phyloP scores from a whole-genome alignment of 2,797 vertebrate genomes.

The Oreochromis mossambicus region DNA sequence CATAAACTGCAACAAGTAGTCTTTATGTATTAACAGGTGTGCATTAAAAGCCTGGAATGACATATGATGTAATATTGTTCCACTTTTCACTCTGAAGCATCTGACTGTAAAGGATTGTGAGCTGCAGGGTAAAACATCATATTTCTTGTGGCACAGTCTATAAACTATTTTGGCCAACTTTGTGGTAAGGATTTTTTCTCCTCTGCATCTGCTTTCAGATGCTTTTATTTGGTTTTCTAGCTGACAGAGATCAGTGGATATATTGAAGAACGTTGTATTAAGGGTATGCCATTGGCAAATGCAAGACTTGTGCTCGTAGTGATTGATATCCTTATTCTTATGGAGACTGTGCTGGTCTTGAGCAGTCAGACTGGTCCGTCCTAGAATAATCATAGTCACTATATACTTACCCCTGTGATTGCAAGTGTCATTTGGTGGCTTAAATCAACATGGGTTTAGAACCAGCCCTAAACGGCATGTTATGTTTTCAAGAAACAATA shows the following conservation, averaged over 20 bases:
- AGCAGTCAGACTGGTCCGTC: not conserved
- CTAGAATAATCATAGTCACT: not conserved
- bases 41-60: conserved; percentile 54
- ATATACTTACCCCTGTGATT: conserved; percentile 20
- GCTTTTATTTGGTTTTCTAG: conserved; percentile 66
- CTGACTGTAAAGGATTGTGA: conserved; percentile 39
- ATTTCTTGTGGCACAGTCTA: conserved; percentile 53
- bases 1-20: conserved; percentile 42
- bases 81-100: conserved; percentile 43
- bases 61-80: conserved; percentile 72
- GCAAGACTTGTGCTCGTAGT: not conserved
- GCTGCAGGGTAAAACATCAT: conserved; percentile 54
- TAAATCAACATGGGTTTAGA: conserved; percentile 42
- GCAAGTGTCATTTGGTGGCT: conserved; percentile 41
- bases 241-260: conserved; percentile 58
- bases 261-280: conserved; percentile 46
- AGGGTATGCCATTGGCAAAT: conserved; percentile 46
- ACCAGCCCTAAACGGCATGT: conserved; percentile 14
- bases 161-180: conserved; percentile 55
- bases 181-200: conserved; percentile 18
- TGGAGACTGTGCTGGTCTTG: not conserved
- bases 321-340: conserved; percentile 34
- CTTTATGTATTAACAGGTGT: conserved; percentile 70
- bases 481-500: conserved; percentile 17
- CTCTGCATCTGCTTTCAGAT: conserved; percentile 59